Base-by-base conservation (phyloP, 2,113 vertebrate genomes). In the Elaphurus davidianus region DNA sequence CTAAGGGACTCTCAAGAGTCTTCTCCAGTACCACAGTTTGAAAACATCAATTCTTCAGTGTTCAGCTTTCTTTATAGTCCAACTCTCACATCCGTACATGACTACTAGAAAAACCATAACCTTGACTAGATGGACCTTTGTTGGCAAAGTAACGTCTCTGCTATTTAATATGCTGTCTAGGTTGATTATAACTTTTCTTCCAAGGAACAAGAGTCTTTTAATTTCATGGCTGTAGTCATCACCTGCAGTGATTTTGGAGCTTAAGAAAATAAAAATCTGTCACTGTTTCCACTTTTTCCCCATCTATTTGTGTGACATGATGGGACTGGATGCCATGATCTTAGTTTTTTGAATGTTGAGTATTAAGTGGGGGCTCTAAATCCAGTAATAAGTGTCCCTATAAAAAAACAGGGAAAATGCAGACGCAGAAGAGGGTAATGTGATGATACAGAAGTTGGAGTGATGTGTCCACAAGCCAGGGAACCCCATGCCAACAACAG, bases 401-500 rank as follows among this genome's bases (percentile, higher is more conserved):
- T 45, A 28, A 67, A 67, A 67, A 50, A 55, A 59, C 30, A n/a
- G 5, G 16, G 21, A 2, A 79, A 62, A 83, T 25, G 50, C 7
- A 14, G 28, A 36, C 16, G 82, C 43, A 27, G 74, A n/a, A 47
- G 43, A 60, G 13, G 12, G 8, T 10, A 19, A 25, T 3, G 33
- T 3, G 17, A 59, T 30, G 19, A 28, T 13, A 12, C 7, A 43
- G 40, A 40, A 21, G 4, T 0, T 15, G 33, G 28, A 28, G 3
- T 1, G n/a, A 54, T 1, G 11, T 27, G 12, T 28, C 54, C 9
- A 28, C 1, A n/a, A 25, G 36, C 45, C 50, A 17, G 2, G 71
- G 33, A 21, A 21, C n/a, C n/a, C n/a, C n/a, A n/a, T 2, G 15
- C 4, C 0, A 19, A 5, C 9, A 5, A 2, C 3, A 17, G 25